phyloP scores from a whole-genome alignment of 1,140 invertebrate genomes.

The Aphelinus atriplicis region DNA sequence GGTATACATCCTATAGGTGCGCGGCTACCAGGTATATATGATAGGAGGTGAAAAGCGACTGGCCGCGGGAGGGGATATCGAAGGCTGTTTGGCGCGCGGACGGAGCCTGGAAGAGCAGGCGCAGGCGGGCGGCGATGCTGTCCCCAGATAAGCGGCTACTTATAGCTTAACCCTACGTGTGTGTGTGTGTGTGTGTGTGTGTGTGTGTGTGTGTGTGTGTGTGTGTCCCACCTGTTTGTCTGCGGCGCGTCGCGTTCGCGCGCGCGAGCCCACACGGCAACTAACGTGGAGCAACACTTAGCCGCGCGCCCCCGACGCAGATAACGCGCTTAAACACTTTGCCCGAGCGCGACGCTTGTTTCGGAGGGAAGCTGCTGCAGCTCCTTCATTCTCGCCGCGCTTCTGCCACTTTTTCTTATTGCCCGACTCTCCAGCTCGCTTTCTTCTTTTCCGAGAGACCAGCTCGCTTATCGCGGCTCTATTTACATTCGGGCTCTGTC shows the following conservation, averaged over 20 bases:
- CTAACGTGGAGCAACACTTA: slow-evolving; percentile 59
- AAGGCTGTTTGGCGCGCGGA: too few relatives aligned
- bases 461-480: neutral
- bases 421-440: neutral
- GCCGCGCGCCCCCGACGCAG: slow-evolving; percentile 50
- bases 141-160: slow-evolving; percentile 30
- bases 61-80: too few relatives aligned
- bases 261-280: slow-evolving; percentile 62
- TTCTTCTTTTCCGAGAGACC: neutral
- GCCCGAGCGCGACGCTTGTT: slow-evolving; percentile 63
- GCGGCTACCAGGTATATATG: too few relatives aligned
- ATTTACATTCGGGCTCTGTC: slow-evolving; percentile 18
- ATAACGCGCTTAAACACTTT: slow-evolving; percentile 67
- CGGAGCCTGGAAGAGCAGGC: too few relatives aligned
- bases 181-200: neutral
- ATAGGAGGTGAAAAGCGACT: too few relatives aligned
- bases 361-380: slow-evolving; percentile 32
- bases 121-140: neutral
- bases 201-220: neutral
- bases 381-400: too few relatives aligned
- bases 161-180: slow-evolving; percentile 7
- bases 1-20: too few relatives aligned
- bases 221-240: neutral
- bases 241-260: slow-evolving; percentile 28
- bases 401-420: neutral